These are phyloP conservation scores for Limnephilus auricula DNA, from an alignment of 2,888 invertebrate genomes.

Conservation along the genomic window DNA sequence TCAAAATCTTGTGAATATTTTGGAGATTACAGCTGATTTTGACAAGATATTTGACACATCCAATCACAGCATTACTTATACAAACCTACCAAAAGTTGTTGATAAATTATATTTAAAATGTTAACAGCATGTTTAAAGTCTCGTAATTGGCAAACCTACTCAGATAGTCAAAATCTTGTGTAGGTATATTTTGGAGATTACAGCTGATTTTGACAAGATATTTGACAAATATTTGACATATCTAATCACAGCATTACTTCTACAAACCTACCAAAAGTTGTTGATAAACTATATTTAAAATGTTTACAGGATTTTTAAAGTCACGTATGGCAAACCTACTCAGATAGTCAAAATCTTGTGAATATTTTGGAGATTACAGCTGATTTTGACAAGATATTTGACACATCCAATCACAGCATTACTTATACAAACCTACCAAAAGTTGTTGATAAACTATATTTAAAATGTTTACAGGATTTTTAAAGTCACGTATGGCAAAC, in stretches of 20 bases:
- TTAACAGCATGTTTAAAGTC: neutral
- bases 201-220: too few species aligned
- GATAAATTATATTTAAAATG: neutral
- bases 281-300: too few species aligned
- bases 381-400: neutral
- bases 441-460: neutral
- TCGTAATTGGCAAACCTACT: neutral
- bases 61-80: neutral
- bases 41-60: neutral
- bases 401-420: neutral
- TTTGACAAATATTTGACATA: too few species aligned
- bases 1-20: neutral
- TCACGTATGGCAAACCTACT: too few species aligned
- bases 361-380: conserved; percentile 5
- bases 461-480: neutral
- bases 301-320: too few species aligned
- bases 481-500: neutral
- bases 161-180: too few species aligned
- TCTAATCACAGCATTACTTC: too few species aligned
- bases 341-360: neutral
- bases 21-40: conserved; percentile 19
- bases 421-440: neutral
- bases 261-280: too few species aligned
- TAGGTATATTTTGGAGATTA: too few species aligned
- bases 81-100: neutral